Evolutionary conservation across 2,113 vertebrate genomes (phyloP).

Genomic region (Nothoprocta perdicaria): DNA sequence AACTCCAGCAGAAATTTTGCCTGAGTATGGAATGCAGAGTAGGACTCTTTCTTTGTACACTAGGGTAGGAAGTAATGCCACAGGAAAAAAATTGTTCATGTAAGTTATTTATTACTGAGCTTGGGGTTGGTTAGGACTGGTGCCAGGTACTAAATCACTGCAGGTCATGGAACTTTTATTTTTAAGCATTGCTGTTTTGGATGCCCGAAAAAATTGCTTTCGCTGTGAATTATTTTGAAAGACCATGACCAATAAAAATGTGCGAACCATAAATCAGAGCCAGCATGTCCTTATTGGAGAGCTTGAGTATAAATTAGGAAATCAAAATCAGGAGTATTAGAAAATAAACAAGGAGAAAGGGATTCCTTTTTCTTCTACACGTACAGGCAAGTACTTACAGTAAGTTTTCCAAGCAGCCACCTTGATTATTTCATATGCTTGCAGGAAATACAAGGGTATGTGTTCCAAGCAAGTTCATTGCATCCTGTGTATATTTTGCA

Average conservation of each 20-base stretch:
- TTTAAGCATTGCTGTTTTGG: slow-evolving; percentile 54
- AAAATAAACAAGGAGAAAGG: not conserved
- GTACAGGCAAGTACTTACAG: not conserved
- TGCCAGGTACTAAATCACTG: slow-evolving; percentile 63
- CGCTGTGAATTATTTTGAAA: slow-evolving; percentile 64
- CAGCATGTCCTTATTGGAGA: not conserved
- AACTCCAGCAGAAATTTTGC: slow-evolving; percentile 1
- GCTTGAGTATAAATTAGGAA: not conserved
- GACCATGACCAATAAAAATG: slow-evolving; percentile 47
- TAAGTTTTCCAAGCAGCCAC: not conserved
- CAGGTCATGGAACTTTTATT: slow-evolving; percentile 64
- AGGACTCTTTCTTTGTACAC: slow-evolving; percentile 11
- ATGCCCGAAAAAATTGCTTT: slow-evolving; percentile 61
- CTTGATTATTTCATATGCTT: not conserved
- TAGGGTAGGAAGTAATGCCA: slow-evolving; percentile 35
- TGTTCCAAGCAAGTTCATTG: not conserved
- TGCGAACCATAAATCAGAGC: slow-evolving; percentile 33
- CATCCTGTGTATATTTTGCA: not conserved
- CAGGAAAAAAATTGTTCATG: slow-evolving; percentile 37
- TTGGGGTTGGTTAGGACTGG: slow-evolving; percentile 52
- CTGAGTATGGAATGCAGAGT: not conserved
- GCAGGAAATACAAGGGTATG: not conserved
- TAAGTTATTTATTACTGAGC: slow-evolving; percentile 58
- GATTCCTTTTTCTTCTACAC: not conserved
- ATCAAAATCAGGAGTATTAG: not conserved